Percentiles rank a stretch among this genome's conserved stretches.
phyloP scores from a whole-genome alignment of 1,140 invertebrate species.

The Eumaeus atala region DNA sequence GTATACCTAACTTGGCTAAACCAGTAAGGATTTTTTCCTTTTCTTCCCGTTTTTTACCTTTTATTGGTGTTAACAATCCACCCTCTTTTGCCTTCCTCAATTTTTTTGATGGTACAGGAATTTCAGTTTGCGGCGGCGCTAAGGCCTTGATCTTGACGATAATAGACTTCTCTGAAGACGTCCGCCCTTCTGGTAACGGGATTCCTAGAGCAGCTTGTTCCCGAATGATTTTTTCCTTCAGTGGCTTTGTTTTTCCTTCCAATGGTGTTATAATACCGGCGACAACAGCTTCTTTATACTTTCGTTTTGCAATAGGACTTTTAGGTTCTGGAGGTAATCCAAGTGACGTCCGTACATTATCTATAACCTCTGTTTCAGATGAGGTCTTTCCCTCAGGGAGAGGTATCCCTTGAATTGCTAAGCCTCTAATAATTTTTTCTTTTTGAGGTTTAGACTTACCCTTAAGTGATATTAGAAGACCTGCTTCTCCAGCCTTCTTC shows the following conservation, averaged over 20 bases:
- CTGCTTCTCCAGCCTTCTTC: slow-evolving; percentile 24
- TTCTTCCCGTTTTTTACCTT: slow-evolving; percentile 22
- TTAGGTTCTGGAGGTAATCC: slow-evolving; percentile 17
- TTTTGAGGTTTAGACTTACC: slow-evolving; percentile 34
- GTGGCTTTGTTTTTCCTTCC: too few species aligned
- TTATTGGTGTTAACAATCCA: too few species aligned
- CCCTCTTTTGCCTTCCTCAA: slow-evolving; percentile 24
- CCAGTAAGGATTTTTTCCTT: slow-evolving; percentile 36
- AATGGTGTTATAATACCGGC: too few species aligned
- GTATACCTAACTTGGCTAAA: slow-evolving; percentile 23
- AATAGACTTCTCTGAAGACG: slow-evolving; percentile 24
- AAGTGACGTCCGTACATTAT: slow-evolving; percentile 23
- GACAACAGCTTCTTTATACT: slow-evolving; percentile 22
- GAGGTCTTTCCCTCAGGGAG: slow-evolving; percentile 23
- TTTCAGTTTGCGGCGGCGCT: too few species aligned
- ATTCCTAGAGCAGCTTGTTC: slow-evolving; percentile 23
- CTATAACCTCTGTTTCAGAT: slow-evolving; percentile 23
- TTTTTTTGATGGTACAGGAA: slow-evolving; percentile 18
- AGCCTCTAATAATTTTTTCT: slow-evolving; percentile 29
- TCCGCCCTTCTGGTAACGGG: slow-evolving; percentile 24
- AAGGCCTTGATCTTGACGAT: slow-evolving; percentile 29
- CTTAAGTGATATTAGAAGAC: slow-evolving; percentile 32
- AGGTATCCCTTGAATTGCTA: slow-evolving; percentile 25
- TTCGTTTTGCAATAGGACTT: neutral
- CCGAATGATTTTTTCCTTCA: slow-evolving; percentile 20